A percentile compares a stretch with the other conserved stretches of the same genome.
Evolutionary conservation across 1,140 invertebrate species (phyloP).

Genomic region (Ridgeia piscesae): DNA sequence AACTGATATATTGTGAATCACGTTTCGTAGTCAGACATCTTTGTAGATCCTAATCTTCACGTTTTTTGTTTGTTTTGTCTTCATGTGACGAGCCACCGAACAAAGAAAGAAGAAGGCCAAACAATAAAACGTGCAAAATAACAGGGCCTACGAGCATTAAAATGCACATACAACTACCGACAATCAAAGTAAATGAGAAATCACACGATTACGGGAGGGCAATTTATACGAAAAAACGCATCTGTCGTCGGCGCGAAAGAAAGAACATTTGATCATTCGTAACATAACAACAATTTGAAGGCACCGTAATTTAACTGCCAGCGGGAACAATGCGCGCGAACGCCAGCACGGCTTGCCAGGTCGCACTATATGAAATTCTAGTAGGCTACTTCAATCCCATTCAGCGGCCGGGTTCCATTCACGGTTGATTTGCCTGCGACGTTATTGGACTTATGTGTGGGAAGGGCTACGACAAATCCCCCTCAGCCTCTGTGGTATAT

Average conservation of each 20-base stretch:
- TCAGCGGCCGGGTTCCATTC: background rate
- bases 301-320: slow-evolving; percentile 4
- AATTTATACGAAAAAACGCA: background rate
- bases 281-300: background rate
- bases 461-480: background rate
- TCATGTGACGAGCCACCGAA: background rate
- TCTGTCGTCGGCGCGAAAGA: background rate
- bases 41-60: too few species aligned
- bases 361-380: slow-evolving; percentile 1
- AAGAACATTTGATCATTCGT: slow-evolving; percentile 6
- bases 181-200: background rate
- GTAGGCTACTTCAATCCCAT: background rate
- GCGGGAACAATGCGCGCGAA: background rate
- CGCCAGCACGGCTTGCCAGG: background rate
- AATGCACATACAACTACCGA: background rate
- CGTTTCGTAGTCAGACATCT: too few species aligned
- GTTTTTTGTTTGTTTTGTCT: background rate
- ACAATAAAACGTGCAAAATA: background rate
- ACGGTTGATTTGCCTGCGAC: background rate
- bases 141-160: background rate
- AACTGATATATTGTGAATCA: too few species aligned
- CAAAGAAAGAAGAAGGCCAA: background rate
- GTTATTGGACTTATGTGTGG: background rate
- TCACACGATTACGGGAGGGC: background rate
- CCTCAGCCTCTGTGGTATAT: background rate